phyloP scores from a whole-genome alignment of 2,888 invertebrate genomes.

The Parapristionchus giblindavisi region DNA sequence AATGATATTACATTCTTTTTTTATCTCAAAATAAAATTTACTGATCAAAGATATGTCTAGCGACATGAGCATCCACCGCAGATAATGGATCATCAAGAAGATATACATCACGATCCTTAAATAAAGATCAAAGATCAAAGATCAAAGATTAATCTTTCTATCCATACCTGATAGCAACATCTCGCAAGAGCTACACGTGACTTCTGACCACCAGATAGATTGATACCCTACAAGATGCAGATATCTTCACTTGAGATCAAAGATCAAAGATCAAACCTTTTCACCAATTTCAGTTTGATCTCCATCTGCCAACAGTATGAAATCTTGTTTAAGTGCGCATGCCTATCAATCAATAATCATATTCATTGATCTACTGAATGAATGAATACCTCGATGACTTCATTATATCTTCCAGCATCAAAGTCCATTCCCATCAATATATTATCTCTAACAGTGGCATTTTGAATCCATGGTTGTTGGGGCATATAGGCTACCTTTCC shows the following conservation, averaged over 20 bases:
- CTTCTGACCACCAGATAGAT: constrained; percentile 67
- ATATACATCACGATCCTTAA: constrained; percentile 79
- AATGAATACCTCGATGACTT: constrained; percentile 51
- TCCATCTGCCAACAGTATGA: constrained; percentile 59
- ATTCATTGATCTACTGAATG: constrained; percentile 33
- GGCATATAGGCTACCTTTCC: constrained; percentile 84
- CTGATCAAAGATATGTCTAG: constrained; percentile 80
- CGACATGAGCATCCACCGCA: constrained; percentile 96
- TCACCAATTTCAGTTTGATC: constrained; percentile 68
- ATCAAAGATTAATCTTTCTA: constrained; percentile 2
- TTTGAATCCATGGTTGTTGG: constrained; percentile 98
- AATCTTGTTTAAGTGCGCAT: constrained; percentile 60
- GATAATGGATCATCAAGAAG: constrained; percentile 92
- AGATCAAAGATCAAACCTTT: constrained; percentile 43
- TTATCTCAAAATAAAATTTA: constrained; percentile 2
- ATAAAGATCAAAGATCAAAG: constrained; percentile 10
- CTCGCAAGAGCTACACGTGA: constrained; percentile 87
- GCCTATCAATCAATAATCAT: constrained; percentile 43
- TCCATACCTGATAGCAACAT: constrained; percentile 80
- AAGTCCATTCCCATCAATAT: constrained; percentile 43
- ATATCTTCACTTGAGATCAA: not conserved
- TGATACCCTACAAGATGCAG: constrained; percentile 57
- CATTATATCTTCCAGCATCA: constrained; percentile 33
- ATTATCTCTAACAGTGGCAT: constrained; percentile 70
- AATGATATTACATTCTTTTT: not conserved